A percentile compares a stretch with the other conserved stretches of the same genome.
phyloP scores from a whole-genome alignment of 2,797 vertebrate genomes.

The Pipistrellus pygmaeus region DNA sequence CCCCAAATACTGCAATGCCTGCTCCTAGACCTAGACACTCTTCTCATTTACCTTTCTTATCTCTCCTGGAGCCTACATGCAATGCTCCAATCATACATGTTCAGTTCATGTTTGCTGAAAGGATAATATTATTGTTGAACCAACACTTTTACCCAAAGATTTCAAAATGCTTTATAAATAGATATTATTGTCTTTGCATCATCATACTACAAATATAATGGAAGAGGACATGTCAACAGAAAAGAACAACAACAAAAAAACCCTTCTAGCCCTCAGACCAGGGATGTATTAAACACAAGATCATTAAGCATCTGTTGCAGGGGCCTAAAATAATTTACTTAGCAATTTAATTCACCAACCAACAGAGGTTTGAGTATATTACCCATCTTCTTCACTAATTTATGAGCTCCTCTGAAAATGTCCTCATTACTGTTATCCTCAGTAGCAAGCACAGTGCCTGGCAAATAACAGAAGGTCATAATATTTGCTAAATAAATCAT shows the following conservation, averaged over 20 bases:
- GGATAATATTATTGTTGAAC: background rate
- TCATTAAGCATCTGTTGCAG: background rate
- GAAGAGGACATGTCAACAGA: constrained; percentile 33
- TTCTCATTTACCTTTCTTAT: constrained; percentile 19
- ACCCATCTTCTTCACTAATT: constrained; percentile 22
- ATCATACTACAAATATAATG: constrained; percentile 20
- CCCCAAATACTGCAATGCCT: background rate
- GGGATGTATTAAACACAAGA: background rate
- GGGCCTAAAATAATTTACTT: background rate
- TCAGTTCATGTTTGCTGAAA: background rate
- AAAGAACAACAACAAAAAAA: background rate
- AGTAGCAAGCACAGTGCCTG: background rate
- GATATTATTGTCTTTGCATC: background rate
- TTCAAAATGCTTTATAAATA: constrained; percentile 30
- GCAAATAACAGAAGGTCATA: background rate
- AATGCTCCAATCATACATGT: background rate
- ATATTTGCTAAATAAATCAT: constrained; percentile 59
- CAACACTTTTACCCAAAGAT: background rate
- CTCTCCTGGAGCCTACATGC: background rate
- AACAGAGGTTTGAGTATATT: background rate
- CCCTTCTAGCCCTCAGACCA: background rate
- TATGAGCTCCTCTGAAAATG: background rate
- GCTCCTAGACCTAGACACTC: background rate
- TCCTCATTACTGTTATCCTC: background rate
- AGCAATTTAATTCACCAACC: constrained; percentile 5